Conservation (phyloP, 2,113 vertebrate species). For the Pagrus major region DNA sequence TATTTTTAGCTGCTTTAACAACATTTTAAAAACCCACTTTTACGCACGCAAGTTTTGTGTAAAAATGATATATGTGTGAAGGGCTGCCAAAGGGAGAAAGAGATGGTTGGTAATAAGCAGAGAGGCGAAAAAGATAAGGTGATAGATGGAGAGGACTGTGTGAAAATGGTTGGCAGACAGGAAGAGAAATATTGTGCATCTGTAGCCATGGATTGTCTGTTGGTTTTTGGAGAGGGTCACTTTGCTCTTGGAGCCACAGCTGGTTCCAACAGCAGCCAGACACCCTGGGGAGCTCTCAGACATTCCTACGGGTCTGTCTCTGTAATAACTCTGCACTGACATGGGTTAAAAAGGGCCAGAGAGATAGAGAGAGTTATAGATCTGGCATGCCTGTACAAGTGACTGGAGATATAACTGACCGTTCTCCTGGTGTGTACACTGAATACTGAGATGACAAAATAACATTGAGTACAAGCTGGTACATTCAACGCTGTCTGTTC, state of each 20-base stretch:
- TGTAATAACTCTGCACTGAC: constrained; percentile 60
- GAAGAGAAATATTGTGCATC: constrained; percentile 29
- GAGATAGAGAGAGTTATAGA: constrained; percentile 42
- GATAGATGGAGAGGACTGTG: constrained; percentile 8
- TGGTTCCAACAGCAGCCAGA: constrained; percentile 57
- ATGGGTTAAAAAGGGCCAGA: constrained; percentile 58
- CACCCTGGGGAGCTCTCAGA: constrained; percentile 57
- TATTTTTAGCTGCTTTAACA: too few relatives aligned
- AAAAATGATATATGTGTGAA: constrained; percentile 2
- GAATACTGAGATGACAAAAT: constrained; percentile 42
- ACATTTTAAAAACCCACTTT: too few relatives aligned
- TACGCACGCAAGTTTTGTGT: too few relatives aligned
- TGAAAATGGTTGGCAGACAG: constrained; percentile 22
- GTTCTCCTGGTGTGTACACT: constrained; percentile 22
- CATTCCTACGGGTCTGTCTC: constrained; percentile 53
- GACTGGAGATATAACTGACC: constrained; percentile 21
- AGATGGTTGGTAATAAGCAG: neutral
- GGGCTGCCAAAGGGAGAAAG: neutral
- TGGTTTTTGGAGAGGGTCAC: constrained; percentile 40
- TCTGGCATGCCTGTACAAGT: constrained; percentile 46
- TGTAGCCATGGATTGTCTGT: constrained; percentile 20
- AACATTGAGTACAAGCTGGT: constrained; percentile 31
- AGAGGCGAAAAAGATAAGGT: neutral
- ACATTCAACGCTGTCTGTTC: constrained; percentile 21
- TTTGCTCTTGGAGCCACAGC: constrained; percentile 57